phyloP scores from a whole-genome alignment of 2,888 invertebrate genomes.

The Eristalis tenax region DNA sequence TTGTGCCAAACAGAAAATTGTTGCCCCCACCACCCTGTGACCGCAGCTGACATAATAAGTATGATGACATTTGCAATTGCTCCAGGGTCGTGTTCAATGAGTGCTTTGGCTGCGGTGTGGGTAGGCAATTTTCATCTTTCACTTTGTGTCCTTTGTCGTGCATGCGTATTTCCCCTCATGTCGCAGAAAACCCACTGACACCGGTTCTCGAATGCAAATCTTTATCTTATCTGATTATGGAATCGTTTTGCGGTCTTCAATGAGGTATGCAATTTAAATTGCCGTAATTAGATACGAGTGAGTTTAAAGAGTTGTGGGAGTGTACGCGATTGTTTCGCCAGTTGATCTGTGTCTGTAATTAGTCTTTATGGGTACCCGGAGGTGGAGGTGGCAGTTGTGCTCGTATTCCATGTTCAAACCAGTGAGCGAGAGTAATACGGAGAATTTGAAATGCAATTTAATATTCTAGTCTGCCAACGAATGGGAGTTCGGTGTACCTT shows the following conservation, averaged over 20 bases:
- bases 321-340: neutral
- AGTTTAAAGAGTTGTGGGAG: neutral
- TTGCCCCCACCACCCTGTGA: neutral
- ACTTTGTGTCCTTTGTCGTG: neutral
- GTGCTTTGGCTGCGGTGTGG: constrained; percentile 12
- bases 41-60: constrained; percentile 5
- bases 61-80: constrained; percentile 45
- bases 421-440: neutral
- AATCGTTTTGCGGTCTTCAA: constrained; percentile 55
- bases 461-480: no score
- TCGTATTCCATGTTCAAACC: neutral
- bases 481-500: no score
- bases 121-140: constrained; percentile 7
- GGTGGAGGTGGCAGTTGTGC: neutral
- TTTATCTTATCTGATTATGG: constrained; percentile 50
- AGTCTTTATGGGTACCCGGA: neutral
- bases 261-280: constrained; percentile 51
- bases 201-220: constrained; percentile 34
- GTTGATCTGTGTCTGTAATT: neutral
- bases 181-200: neutral
- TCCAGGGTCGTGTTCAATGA: constrained; percentile 4
- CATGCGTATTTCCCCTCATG: neutral
- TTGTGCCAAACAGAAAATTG: neutral
- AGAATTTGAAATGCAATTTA: no score
- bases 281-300: constrained; percentile 52